phyloP scores from a whole-genome alignment of 1,140 invertebrate genomes.

The Mylabris phalerata region DNA sequence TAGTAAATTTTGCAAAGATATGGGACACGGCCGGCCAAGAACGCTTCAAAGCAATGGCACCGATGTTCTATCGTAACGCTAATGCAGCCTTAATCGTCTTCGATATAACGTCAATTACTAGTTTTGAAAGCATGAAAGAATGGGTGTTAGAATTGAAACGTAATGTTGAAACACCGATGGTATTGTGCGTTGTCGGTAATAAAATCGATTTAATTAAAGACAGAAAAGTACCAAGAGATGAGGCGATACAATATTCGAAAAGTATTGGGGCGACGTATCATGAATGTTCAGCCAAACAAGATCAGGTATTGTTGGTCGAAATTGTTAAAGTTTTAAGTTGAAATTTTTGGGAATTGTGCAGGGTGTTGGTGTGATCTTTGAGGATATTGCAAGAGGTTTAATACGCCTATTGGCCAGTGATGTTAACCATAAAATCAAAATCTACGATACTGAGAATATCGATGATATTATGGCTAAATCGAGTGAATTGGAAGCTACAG shows the following conservation, averaged over 20 bases:
- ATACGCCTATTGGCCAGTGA: constrained; percentile 45
- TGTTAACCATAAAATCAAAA: constrained; percentile 42
- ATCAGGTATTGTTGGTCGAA: constrained; percentile 49
- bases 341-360: constrained; percentile 30
- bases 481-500: constrained; percentile 45
- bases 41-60: constrained; percentile 78
- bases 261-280: constrained; percentile 78
- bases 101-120: constrained; percentile 69
- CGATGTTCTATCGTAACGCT: constrained; percentile 89
- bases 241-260: constrained; percentile 67
- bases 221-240: constrained; percentile 49
- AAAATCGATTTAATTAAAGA: constrained; percentile 66
- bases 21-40: constrained; percentile 91
- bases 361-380: constrained; percentile 64
- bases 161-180: constrained; percentile 67
- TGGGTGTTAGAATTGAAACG: constrained; percentile 76
- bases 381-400: constrained; percentile 54
- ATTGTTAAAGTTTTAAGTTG: too few relatives aligned
- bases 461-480: constrained; percentile 41
- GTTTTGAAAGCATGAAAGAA: constrained; percentile 66
- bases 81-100: constrained; percentile 83
- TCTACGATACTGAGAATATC: constrained; percentile 46
- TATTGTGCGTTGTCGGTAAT: constrained; percentile 77
- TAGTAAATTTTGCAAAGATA: constrained; percentile 46
- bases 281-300: constrained; percentile 73